Evolutionary conservation across 2,888 invertebrate genomes (phyloP).

Genomic region (Ditula angustiorana): DNA sequence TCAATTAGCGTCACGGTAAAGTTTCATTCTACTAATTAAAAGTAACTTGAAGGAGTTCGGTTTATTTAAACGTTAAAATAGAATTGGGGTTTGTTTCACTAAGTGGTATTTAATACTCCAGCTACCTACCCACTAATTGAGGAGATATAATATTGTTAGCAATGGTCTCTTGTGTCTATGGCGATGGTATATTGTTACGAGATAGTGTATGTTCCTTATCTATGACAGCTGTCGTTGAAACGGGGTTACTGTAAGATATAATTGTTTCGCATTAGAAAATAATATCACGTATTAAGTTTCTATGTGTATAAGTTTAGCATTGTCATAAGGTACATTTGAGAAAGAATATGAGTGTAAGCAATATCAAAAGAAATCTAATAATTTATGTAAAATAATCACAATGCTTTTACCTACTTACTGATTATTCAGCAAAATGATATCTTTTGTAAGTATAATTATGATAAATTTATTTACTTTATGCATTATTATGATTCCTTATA

Average conservation of each 20-base stretch:
- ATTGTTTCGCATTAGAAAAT: neutral
- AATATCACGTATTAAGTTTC: neutral
- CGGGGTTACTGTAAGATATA: neutral
- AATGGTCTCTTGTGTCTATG: too few relatives aligned
- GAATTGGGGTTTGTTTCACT: slow-evolving; percentile 13
- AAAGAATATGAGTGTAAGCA: too few relatives aligned
- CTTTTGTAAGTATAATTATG: too few relatives aligned
- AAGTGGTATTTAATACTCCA: slow-evolving; percentile 6
- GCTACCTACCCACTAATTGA: neutral
- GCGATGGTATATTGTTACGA: neutral
- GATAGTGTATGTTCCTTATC: neutral
- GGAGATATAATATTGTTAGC: too few relatives aligned
- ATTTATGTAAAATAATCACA: too few relatives aligned
- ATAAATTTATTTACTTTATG: too few relatives aligned
- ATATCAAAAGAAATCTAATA: too few relatives aligned
- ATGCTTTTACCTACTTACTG: too few relatives aligned
- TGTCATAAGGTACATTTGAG: too few relatives aligned
- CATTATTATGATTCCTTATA: too few relatives aligned
- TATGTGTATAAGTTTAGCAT: too few relatives aligned
- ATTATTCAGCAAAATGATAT: too few relatives aligned
- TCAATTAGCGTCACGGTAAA: slow-evolving; percentile 22
- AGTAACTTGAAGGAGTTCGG: slow-evolving; percentile 19
- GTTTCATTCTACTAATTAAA: slow-evolving; percentile 31
- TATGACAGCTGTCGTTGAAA: neutral
- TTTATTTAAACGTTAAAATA: slow-evolving; percentile 15